Conservation (phyloP, 2,888 invertebrate genomes). For the Piscicola geometra region DNA sequence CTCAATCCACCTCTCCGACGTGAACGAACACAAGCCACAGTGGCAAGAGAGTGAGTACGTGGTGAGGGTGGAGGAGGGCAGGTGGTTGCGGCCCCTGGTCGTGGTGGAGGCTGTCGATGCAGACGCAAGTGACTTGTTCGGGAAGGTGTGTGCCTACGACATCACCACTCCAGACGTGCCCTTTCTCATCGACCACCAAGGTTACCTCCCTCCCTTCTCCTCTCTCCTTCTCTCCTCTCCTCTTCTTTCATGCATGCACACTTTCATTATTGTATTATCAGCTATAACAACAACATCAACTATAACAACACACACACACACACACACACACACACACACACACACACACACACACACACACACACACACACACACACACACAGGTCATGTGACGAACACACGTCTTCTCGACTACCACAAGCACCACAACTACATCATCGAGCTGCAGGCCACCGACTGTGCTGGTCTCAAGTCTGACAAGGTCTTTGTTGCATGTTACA, state of each 20-base stretch:
- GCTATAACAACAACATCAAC: not conserved
- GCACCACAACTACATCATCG: slow-evolving; percentile 90
- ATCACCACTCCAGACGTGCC: slow-evolving; percentile 84
- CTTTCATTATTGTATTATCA: not conserved
- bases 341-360: not conserved
- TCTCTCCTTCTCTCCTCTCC: not conserved
- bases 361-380: no score
- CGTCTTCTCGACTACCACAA: slow-evolving; percentile 85
- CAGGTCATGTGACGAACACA: slow-evolving; percentile 78
- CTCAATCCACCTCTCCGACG: slow-evolving; percentile 80
- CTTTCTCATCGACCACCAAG: slow-evolving; percentile 85
- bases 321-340: not conserved
- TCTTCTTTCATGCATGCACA: not conserved
- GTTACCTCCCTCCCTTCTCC: slow-evolving; percentile 53
- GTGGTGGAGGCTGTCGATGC: slow-evolving; percentile 85
- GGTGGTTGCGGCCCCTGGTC: slow-evolving; percentile 70
- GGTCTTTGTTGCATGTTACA: no score
- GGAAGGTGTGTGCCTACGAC: slow-evolving; percentile 95
- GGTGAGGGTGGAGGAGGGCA: slow-evolving; percentile 80
- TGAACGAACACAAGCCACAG: slow-evolving; percentile 88
- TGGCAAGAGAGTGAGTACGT: slow-evolving; percentile 87
- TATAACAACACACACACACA: not conserved
- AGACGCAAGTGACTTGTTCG: slow-evolving; percentile 90
- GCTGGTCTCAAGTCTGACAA: slow-evolving; percentile 78
- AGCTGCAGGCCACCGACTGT: slow-evolving; percentile 94